phyloP scores from a whole-genome alignment of 2,888 invertebrate genomes.

The Pristionchus arcanus region DNA sequence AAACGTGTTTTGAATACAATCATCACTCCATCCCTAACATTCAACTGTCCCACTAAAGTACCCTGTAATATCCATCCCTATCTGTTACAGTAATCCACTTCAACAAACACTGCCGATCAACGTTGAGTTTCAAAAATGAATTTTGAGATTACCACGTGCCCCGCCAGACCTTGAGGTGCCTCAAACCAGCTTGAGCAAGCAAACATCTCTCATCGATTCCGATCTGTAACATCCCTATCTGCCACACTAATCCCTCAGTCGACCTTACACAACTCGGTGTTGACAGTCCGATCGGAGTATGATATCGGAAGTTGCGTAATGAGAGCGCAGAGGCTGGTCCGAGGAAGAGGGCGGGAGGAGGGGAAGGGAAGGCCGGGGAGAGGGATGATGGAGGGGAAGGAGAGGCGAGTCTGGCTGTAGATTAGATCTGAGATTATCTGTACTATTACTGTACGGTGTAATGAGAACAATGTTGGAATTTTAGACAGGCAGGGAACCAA shows the following conservation, averaged over 20 bases:
- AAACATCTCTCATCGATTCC: not conserved
- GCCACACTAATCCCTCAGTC: slow-evolving; percentile 1
- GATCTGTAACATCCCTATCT: not conserved
- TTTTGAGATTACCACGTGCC: too few species aligned
- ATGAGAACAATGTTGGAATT: not conserved
- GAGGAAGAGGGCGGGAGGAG: not conserved
- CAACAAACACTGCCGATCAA: too few species aligned
- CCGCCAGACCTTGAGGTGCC: too few species aligned
- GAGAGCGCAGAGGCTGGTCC: not conserved
- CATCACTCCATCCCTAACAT: too few species aligned
- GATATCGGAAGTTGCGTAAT: slow-evolving; percentile 34
- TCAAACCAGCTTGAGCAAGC: not conserved
- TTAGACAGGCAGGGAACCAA: not conserved
- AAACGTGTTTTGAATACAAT: too few species aligned
- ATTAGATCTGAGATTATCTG: slow-evolving; percentile 6
- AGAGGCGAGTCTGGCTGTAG: not conserved
- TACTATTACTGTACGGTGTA: not conserved
- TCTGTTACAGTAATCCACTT: too few species aligned
- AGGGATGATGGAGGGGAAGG: not conserved
- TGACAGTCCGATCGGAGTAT: slow-evolving; percentile 9
- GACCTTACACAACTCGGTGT: slow-evolving; percentile 21
- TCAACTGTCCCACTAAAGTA: too few species aligned
- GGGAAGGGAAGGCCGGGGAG: not conserved
- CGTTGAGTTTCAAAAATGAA: too few species aligned
- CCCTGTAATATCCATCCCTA: too few species aligned